phyloP scores from a whole-genome alignment of 2,113 vertebrate genomes.

The Crotalus viridis region DNA sequence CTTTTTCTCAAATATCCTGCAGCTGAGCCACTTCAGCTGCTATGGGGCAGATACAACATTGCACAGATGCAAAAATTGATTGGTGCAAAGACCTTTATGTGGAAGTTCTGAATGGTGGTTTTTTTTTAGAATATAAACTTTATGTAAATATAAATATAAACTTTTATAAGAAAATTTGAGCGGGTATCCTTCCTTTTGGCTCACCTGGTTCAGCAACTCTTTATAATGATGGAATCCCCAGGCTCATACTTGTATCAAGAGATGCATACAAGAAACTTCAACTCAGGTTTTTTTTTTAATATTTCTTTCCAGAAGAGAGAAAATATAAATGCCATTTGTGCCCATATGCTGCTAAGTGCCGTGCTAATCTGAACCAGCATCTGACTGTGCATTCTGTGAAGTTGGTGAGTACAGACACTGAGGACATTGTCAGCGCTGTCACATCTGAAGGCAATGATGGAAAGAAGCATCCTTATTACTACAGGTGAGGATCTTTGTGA shows the following conservation, averaged over 20 bases:
- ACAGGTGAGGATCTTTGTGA: slow-evolving; percentile 78
- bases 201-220: not conserved
- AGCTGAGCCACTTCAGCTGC: not conserved
- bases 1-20: not conserved
- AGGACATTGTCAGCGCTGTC: slow-evolving; percentile 92
- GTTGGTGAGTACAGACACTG: slow-evolving; percentile 92
- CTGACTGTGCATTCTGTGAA: slow-evolving; percentile 97
- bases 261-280: not conserved
- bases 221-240: not conserved
- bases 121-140: not conserved
- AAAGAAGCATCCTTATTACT: slow-evolving; percentile 93
- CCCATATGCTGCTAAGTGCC: slow-evolving; percentile 98
- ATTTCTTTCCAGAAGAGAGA: slow-evolving; percentile 86
- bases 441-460: slow-evolving; percentile 84
- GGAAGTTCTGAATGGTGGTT: not conserved
- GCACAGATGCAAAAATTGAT: not conserved
- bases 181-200: not conserved
- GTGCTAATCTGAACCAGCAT: slow-evolving; percentile 98
- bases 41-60: not conserved
- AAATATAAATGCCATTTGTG: slow-evolving; percentile 99
- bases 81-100: not conserved
- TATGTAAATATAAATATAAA: not conserved
- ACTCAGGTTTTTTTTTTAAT: not conserved
- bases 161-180: not conserved
- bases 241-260: not conserved